phyloP scores from a whole-genome alignment of 2,888 invertebrate genomes.

The Leucophenga maculata region DNA sequence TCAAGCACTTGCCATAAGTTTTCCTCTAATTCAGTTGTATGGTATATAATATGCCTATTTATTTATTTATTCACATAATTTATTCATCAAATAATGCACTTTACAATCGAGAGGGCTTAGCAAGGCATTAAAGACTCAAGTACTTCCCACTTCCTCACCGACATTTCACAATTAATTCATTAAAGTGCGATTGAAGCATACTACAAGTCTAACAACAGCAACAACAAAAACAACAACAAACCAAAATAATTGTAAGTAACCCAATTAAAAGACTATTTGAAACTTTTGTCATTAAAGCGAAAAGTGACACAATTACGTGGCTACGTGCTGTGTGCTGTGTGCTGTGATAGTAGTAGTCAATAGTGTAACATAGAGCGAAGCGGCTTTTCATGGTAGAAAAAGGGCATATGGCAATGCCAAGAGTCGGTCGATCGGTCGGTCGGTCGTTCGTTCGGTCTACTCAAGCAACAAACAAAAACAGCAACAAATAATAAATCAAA shows the following conservation, averaged over 20 bases:
- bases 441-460: too few relatives aligned
- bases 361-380: too few relatives aligned
- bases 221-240: constrained; percentile 7
- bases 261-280: constrained; percentile 55
- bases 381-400: neutral
- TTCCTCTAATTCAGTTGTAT: too few relatives aligned
- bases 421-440: too few relatives aligned
- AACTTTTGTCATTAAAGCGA: constrained; percentile 46
- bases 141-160: neutral
- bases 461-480: neutral
- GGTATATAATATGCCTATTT: too few relatives aligned
- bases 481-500: too few relatives aligned
- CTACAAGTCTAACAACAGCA: constrained; percentile 1
- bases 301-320: constrained; percentile 48
- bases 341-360: neutral
- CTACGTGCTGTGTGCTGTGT: neutral
- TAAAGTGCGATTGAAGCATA: neutral
- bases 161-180: neutral
- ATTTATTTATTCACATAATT: too few relatives aligned
- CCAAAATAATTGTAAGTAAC: constrained; percentile 8
- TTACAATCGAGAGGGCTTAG: too few relatives aligned
- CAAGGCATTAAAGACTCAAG: too few relatives aligned
- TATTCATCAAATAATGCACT: too few relatives aligned
- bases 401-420: too few relatives aligned
- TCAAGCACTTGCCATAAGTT: too few relatives aligned